These are phyloP conservation scores for Cephalopachus bancanus DNA, from an alignment of 2,797 vertebrate species.

Conservation along the genomic window DNA sequence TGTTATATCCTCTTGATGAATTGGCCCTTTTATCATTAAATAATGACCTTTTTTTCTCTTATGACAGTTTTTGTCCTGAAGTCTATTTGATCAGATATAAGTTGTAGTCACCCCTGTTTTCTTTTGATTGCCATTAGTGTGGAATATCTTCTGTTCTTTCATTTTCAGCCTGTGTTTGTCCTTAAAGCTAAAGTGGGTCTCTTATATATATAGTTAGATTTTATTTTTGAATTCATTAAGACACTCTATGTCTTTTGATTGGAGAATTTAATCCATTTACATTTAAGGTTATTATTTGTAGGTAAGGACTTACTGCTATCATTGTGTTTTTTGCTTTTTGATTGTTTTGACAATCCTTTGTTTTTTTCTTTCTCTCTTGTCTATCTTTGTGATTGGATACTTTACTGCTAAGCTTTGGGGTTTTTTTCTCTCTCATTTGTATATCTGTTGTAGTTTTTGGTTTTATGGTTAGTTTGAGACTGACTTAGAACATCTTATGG, in stretches of 20 bases:
- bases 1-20: background rate
- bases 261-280: background rate
- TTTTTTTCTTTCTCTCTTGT: background rate
- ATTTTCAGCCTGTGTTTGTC: background rate
- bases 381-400: background rate
- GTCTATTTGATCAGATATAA: background rate
- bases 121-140: background rate
- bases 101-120: background rate
- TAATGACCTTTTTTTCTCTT: background rate
- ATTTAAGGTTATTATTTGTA: background rate
- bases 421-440: background rate
- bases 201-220: background rate
- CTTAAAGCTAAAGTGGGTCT: background rate
- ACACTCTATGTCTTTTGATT: background rate
- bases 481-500: background rate
- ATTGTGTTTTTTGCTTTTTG: background rate
- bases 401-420: background rate
- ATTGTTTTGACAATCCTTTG: background rate
- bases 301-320: background rate
- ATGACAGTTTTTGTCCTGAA: background rate
- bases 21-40: background rate
- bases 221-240: background rate
- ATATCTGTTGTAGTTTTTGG: too few relatives aligned
- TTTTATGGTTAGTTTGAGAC: background rate
- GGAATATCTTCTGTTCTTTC: background rate